Evolutionary conservation across 2,888 invertebrate genomes (phyloP), one percentile per base, ranked within the genome.

Genomic region (Diarsia mendica): DNA sequence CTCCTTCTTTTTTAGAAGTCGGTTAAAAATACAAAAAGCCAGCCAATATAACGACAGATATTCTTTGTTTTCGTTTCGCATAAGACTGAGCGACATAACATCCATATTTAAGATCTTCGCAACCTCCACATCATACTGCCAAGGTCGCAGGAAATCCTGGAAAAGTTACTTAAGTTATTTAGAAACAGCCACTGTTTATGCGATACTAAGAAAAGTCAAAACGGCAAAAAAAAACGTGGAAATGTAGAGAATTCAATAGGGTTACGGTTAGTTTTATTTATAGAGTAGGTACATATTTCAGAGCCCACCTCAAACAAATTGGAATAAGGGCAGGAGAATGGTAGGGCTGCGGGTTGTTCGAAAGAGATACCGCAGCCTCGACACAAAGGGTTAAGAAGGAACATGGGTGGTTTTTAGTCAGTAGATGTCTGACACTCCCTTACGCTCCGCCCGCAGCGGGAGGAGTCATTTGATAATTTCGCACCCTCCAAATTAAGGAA

Each of bases 31-130:
- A 75, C 48, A 49, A 63, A 53, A 73, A 44, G 46, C 9, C 44
- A 67, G 44, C 15, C 44, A 64, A 60, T 55, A 61, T 39, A 46
- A 60, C 61, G 67, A 67, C 68, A 67, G 13, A 71, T 68, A 70
- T 70, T 63, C 28, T 72, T 74, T 76, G 63, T 80, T 79, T 75
- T 75, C 63, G 49, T 74, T 66, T 53, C 39, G 60, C 48, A 69
- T 73, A 63, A 63, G 66, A 66, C n/a, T 49, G 73, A 72, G 70
- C 68, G 73, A 72, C 58, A 39, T 55, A 64, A 60, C 70, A 83
- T 83, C 46, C 64, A 83, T 79, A 83, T 80, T 80, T 73, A 63
- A 79, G 63, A 70, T 64, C 53, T 67, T 13, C 60, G 63, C 69
- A 72, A 60, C 61, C 60, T 79, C 18, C 61, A 15, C 33, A 39